Base-by-base conservation (phyloP, 2,888 invertebrate species). In the Xanthia icteritia region DNA sequence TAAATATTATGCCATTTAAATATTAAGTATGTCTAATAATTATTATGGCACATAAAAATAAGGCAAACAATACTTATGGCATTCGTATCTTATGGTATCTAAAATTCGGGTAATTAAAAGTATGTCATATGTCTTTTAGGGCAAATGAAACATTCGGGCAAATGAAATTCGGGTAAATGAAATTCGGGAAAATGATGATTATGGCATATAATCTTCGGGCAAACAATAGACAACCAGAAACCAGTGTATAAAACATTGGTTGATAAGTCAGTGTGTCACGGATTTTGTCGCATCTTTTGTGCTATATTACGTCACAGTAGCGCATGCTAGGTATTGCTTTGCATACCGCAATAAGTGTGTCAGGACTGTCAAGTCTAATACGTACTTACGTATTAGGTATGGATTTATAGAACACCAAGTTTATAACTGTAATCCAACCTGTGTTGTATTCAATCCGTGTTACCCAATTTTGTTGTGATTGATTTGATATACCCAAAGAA, bases 401-500 rank as follows among this genome's bases (percentile, higher is more conserved):
- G 54, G n/a, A 72, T 82, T 68, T 68, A 56, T 72, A 51, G 69
- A 36, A 51, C 64, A 74, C 45, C 15, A 48, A 36, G 39, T 20
- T 17, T 36, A 9, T 85, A 85, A 76, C 85, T 68, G 76, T 82
- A 65, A 85, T 39, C 39, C 20, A 42, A 61, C n/a, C 48, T n/a
- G 64, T 60, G 79, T 36, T 60, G 31, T 65, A 42, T 48, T 60
- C 15, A 54, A 75, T 67, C 65, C 23, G 39, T 81, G 85, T 64
- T 60, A 65, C 69, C n/a, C 13, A 45, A 42, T 74, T 58, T 70
- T 51, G 5, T 54, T 58, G 51, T 36, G 60, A 85, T 76, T 66
- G 54, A 77, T 61, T 42, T n/a, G n/a, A 17, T 72, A 17, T 15
- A 60, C 5, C 9, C 8, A 20, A 36, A 20, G 51, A 69, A 78